Evolutionary conservation across 2,113 vertebrate genomes (phyloP).

Genomic region (Ciconia stormi): DNA sequence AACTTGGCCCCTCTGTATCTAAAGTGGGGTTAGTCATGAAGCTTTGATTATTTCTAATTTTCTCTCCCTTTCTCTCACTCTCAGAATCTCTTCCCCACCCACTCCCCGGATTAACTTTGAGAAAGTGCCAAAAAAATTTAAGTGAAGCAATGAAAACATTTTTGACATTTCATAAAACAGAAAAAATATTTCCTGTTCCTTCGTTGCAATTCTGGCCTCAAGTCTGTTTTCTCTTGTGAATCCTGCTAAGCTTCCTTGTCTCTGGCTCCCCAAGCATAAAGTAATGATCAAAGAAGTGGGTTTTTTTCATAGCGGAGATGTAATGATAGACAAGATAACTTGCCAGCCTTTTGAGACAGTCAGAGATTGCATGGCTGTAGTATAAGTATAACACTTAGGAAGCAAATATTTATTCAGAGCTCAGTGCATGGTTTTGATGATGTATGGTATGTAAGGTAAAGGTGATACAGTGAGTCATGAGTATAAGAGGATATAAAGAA

Average conservation of each 20-base stretch:
- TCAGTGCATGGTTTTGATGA: neutral
- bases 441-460: neutral
- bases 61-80: neutral
- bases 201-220: neutral
- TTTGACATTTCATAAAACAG: neutral
- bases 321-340: neutral
- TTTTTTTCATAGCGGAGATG: neutral
- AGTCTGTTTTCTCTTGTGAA: neutral
- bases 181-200: neutral
- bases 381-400: neutral
- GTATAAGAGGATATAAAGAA: neutral
- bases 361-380: neutral
- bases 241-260: neutral
- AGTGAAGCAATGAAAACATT: neutral
- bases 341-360: neutral
- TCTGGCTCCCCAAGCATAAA: neutral
- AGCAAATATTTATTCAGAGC: neutral
- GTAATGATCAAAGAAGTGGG: neutral
- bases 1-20: neutral
- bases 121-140: neutral
- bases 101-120: neutral
- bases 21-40: neutral
- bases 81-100: neutral
- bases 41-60: neutral
- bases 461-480: neutral